Evolutionary conservation across 1,140 invertebrate species (phyloP).

Genomic region (Teleopsis dalmanni): DNA sequence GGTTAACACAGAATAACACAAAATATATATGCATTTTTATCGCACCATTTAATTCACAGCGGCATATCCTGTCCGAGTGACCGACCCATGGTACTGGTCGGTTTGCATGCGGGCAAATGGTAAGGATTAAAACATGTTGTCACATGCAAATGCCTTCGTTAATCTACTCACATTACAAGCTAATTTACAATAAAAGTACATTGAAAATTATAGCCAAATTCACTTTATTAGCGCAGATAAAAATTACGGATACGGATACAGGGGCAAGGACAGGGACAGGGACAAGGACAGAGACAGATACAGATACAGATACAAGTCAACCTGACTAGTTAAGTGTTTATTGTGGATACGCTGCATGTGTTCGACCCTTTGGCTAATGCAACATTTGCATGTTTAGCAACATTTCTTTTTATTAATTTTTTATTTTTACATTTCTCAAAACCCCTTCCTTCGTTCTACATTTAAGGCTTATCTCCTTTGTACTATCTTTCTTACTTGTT

Average conservation of each 20-base stretch:
- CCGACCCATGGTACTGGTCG: neutral
- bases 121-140: conserved; percentile 15
- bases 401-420: too few species aligned
- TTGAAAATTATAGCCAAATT: neutral
- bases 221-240: too few species aligned
- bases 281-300: neutral
- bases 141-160: conserved; percentile 14
- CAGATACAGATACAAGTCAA: neutral
- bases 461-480: too few species aligned
- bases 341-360: conserved; percentile 4
- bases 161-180: conserved; percentile 17
- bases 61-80: neutral
- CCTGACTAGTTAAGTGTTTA: conserved; percentile 9
- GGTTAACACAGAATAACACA: conserved; percentile 1
- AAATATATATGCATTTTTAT: conserved; percentile 1
- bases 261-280: too few species aligned
- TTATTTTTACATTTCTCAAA: too few species aligned
- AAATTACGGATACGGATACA: too few species aligned
- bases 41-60: conserved; percentile 7
- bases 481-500: too few species aligned
- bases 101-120: neutral
- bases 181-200: conserved; percentile 9
- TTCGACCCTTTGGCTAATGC: neutral
- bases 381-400: conserved; percentile 8
- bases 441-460: too few species aligned